A percentile compares a stretch with the other conserved stretches of the same genome.
phyloP scores from a whole-genome alignment of 1,140 invertebrate genomes.

The Cephus cinctus region DNA sequence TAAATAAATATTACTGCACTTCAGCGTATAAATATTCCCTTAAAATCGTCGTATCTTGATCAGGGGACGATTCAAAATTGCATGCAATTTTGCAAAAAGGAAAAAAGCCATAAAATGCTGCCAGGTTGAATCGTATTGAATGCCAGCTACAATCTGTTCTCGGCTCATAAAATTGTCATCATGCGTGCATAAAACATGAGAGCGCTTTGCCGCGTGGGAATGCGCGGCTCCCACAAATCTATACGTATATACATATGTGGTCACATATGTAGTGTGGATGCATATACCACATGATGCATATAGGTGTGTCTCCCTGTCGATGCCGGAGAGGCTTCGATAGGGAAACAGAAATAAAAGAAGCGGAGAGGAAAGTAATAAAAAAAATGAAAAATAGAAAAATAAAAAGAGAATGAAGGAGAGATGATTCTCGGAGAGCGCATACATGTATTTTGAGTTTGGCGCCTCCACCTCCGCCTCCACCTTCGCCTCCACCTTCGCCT shows the following conservation, averaged over 20 bases:
- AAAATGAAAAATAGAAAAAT: slow-evolving; percentile 17
- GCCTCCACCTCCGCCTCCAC: slow-evolving; percentile 19
- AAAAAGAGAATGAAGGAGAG: slow-evolving; percentile 22
- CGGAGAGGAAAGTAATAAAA: not conserved
- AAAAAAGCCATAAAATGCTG: not conserved
- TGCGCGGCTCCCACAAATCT: slow-evolving; percentile 25
- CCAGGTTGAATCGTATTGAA: slow-evolving; percentile 21
- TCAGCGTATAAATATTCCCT: not conserved
- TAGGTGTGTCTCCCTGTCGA: slow-evolving; percentile 12
- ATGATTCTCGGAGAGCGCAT: slow-evolving; percentile 40
- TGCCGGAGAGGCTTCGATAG: too few relatives aligned
- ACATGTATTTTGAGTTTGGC: slow-evolving; percentile 37
- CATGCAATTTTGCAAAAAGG: too few relatives aligned
- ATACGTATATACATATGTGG: slow-evolving; percentile 27
- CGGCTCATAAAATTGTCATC: slow-evolving; percentile 46
- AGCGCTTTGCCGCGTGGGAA: slow-evolving; percentile 20
- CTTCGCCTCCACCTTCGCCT: too few relatives aligned
- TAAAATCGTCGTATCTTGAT: not conserved
- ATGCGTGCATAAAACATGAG: slow-evolving; percentile 51
- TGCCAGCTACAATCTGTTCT: slow-evolving; percentile 37
- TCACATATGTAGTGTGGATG: slow-evolving; percentile 26
- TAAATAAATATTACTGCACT: not conserved
- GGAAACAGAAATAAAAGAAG: too few relatives aligned
- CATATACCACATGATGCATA: slow-evolving; percentile 21
- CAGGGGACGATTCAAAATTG: too few relatives aligned